These are phyloP conservation scores for Vireo altiloquus DNA, from an alignment of 2,113 vertebrate species.

Conservation along the genomic window DNA sequence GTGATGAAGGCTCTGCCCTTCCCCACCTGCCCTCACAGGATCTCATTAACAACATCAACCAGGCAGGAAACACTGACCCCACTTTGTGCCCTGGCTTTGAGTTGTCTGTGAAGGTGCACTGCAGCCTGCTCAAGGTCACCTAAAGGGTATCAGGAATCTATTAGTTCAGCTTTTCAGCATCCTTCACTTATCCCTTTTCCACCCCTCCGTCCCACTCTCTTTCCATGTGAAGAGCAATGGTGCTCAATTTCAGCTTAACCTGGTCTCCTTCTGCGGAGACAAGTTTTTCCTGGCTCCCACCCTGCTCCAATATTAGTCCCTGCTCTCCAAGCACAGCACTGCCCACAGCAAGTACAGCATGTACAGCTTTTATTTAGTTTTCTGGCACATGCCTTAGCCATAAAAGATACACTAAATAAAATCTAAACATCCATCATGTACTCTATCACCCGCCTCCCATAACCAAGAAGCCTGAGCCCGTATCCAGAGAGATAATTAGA, in stretches of 20 bases:
- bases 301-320: neutral
- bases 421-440: neutral
- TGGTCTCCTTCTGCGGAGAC: neutral
- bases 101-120: accelerated
- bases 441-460: neutral
- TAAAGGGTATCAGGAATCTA: neutral
- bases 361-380: neutral
- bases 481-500: constrained; percentile 2
- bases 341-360: constrained; percentile 6
- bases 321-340: neutral
- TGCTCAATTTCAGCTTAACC: neutral
- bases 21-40: neutral
- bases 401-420: constrained; percentile 21
- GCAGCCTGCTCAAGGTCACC: neutral
- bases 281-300: neutral
- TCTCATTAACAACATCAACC: neutral
- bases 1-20: neutral
- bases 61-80: neutral
- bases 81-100: neutral
- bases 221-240: neutral
- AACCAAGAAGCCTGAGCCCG: neutral
- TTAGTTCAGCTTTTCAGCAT: neutral
- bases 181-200: neutral
- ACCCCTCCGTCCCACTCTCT: neutral
- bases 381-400: constrained; percentile 1